Base-by-base conservation (phyloP, 2,797 vertebrate species). In the Petrocephalus schoutedeni region DNA sequence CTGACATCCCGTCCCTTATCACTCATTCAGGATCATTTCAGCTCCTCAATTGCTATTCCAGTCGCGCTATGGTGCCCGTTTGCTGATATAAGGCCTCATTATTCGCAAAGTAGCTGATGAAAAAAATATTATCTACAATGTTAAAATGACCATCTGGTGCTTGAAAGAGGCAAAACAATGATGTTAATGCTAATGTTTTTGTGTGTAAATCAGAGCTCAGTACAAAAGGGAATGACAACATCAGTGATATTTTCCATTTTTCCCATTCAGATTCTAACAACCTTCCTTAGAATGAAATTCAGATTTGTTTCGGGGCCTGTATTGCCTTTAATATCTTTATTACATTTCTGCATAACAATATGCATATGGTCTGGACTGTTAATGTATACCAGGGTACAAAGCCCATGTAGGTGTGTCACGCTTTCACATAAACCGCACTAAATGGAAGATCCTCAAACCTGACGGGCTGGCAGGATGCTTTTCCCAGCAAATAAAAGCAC, bases 61-160 rank as follows among this genome's bases (percentile, higher is more conserved):
- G 32, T 71, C 28, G 64, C 4, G 49, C 49, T 6, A 5, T 51
- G 49, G 49, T 71, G 28, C 28, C 64, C 28, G 4, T 36, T 71
- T 36, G 28, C 12, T 71, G 64, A 71, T 71, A 28, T 6, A 71
- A 71, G 28, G 28, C 12, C 64, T 71, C 4, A 4, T 71, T 71
- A 71, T 71, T 71, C 36, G 64, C 64, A 71, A 71, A 71, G 12
- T 32, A 93, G 89, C 91, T 91, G 90, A 91, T 90, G 88, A 92
- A 90, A 92, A 91, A 90, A 86, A 87, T 82, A 51, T 90, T 91
- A 90, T 89, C 83, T 57, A 88, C 90, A 74, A 86, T 91, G 91
- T 91, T 91, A 90, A 86, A 90, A 91, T 28, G 54, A 91, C 93
- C 94, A 95, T 93, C 94, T 94, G 94, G 92, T 93, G 93, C 93